Evolutionary conservation across 2,888 invertebrate genomes (phyloP), one percentile per base, ranked within the genome.

Genomic region (Trichopria drosophilae): DNA sequence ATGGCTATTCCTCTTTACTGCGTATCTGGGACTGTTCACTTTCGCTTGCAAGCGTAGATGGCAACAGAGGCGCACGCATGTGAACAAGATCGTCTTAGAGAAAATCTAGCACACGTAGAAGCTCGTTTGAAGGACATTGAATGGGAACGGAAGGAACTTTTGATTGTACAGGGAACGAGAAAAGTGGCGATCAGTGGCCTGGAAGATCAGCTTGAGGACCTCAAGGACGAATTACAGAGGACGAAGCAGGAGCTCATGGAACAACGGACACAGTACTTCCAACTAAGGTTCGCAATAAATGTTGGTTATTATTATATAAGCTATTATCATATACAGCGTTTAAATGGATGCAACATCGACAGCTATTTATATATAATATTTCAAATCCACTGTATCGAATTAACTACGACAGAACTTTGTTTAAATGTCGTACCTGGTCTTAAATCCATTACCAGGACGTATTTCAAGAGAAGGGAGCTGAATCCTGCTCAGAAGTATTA

Each of bases 271-370:
- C 78, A 80, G 47, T 82, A 83, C 51, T 77, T 71, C 36, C 84
- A 84, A 67, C 67, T 85, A 13, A 82, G 82, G 84, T 85, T 61
- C n/a, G n/a, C n/a, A n/a, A 71, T n/a, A n/a, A n/a, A n/a, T n/a
- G n/a, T n/a, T n/a, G n/a, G n/a, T n/a, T n/a, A n/a, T n/a, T n/a
- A n/a, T n/a, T n/a, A n/a, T n/a, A n/a, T n/a, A n/a, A n/a, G n/a
- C n/a, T n/a, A n/a, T n/a, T n/a, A n/a, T n/a, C n/a, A n/a, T n/a
- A n/a, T n/a, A n/a, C n/a, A n/a, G n/a, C n/a, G n/a, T 34, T 39
- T 16, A n/a, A n/a, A n/a, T n/a, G n/a, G n/a, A n/a, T n/a, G n/a
- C n/a, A n/a, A n/a, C n/a, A n/a, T n/a, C n/a, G n/a, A n/a, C n/a
- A n/a, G n/a, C n/a, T n/a, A n/a, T n/a, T n/a, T n/a, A n/a, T n/a